These are phyloP conservation scores for Ianthella basta DNA, from an alignment of 37 sponge, comb jelly and placozoan genomes.

Conservation along the genomic window DNA sequence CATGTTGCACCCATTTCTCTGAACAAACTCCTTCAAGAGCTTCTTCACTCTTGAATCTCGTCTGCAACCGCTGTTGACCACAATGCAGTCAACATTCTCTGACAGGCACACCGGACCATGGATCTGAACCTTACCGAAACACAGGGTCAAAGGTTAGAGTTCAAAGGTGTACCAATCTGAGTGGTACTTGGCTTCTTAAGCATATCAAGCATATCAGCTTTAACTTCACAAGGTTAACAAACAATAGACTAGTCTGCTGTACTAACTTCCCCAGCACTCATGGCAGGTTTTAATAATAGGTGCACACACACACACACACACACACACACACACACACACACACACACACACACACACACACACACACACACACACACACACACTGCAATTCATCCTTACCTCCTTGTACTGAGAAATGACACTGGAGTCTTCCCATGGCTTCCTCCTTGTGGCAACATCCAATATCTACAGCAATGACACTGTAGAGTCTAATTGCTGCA, in stretches of 20 bases:
- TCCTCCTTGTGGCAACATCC: slow-evolving; percentile 71
- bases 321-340: background rate
- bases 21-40: slow-evolving; percentile 58
- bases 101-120: slow-evolving; percentile 78
- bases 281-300: background rate
- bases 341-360: background rate
- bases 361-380: background rate
- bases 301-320: background rate
- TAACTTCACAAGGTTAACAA: too few species aligned
- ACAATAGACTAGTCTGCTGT: too few species aligned
- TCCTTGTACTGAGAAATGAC: slow-evolving; percentile 71
- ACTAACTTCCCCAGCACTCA: too few species aligned
- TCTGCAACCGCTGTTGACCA: slow-evolving; percentile 53
- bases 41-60: slow-evolving; percentile 33
- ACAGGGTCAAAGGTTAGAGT: background rate
- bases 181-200: background rate
- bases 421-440: slow-evolving; percentile 38
- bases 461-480: slow-evolving; percentile 50
- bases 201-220: too few species aligned
- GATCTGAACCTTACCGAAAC: slow-evolving; percentile 54
- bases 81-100: slow-evolving; percentile 82
- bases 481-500: too few species aligned
- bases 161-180: background rate
- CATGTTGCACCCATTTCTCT: slow-evolving; percentile 71
- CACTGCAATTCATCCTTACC: slow-evolving; percentile 15